phyloP scores from a whole-genome alignment of 2,113 vertebrate species.

The Tauraco erythrolophus region DNA sequence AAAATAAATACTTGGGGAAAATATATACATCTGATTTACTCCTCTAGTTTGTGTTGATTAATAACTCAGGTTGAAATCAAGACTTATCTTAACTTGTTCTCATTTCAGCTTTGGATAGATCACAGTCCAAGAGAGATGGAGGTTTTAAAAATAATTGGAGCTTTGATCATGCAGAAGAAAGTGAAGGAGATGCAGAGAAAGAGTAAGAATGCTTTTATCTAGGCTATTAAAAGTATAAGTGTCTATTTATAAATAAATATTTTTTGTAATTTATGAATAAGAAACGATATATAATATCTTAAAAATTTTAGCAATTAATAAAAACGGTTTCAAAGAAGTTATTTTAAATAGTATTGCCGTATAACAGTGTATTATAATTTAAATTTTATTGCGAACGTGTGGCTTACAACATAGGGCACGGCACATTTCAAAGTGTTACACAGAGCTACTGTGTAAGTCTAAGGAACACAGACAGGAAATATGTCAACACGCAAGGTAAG shows the following conservation, averaged over 20 bases:
- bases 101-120: conserved; percentile 91
- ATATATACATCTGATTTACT: neutral
- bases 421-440: neutral
- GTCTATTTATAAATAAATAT: neutral
- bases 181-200: conserved; percentile 89
- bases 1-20: neutral
- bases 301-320: neutral
- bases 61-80: conserved; percentile 50
- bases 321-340: neutral
- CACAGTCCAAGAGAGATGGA: conserved; percentile 90
- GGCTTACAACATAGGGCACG: neutral
- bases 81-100: conserved; percentile 77
- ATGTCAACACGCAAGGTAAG: neutral
- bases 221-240: conserved; percentile 58
- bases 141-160: conserved; percentile 95
- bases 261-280: neutral
- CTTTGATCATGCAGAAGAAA: conserved; percentile 88
- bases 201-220: conserved; percentile 87
- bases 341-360: neutral
- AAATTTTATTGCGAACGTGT: neutral
- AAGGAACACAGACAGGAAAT: neutral
- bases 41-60: conserved; percentile 44
- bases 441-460: neutral
- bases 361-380: neutral
- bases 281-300: neutral